Evolutionary conservation across 2,888 invertebrate genomes (phyloP).

Genomic region (Ormyrus rosae): DNA sequence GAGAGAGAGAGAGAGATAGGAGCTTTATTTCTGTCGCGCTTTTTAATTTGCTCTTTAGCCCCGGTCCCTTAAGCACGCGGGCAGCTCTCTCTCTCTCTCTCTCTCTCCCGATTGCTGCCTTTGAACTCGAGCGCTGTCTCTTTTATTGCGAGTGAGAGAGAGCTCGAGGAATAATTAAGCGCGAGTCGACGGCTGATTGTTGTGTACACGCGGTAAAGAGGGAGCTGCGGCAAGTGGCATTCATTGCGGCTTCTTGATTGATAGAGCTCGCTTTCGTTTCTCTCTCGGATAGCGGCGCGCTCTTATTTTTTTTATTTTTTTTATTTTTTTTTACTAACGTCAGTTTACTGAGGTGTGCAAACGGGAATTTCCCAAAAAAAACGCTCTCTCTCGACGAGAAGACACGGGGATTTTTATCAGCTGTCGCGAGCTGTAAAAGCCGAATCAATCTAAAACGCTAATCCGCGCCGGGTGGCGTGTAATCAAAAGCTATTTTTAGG

Average conservation of each 20-base stretch:
- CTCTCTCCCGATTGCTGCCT: slow-evolving; percentile 35
- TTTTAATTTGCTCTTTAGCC: slow-evolving; percentile 54
- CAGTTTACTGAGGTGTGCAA: no score
- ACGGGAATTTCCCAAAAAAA: no score
- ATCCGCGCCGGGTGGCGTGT: no score
- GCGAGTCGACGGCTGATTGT: slow-evolving; percentile 3
- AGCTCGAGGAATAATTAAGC: slow-evolving; percentile 37
- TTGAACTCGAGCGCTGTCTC: slow-evolving; percentile 31
- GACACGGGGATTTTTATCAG: no score
- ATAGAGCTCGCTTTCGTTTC: background rate
- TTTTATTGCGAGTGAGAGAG: background rate
- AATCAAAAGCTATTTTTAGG: no score
- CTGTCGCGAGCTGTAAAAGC: no score
- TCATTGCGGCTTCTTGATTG: background rate
- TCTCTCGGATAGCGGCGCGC: background rate
- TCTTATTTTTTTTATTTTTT: no score
- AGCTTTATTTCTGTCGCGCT: slow-evolving; percentile 54
- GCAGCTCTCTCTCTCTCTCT: no score
- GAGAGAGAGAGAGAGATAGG: background rate
- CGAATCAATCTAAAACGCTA: no score
- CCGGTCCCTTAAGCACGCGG: background rate
- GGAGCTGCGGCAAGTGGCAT: background rate
- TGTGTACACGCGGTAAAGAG: background rate
- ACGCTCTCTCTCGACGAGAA: no score
- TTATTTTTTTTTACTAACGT: no score